Conservation (phyloP, 2,888 invertebrate genomes). For the Ophion ventricosus region DNA sequence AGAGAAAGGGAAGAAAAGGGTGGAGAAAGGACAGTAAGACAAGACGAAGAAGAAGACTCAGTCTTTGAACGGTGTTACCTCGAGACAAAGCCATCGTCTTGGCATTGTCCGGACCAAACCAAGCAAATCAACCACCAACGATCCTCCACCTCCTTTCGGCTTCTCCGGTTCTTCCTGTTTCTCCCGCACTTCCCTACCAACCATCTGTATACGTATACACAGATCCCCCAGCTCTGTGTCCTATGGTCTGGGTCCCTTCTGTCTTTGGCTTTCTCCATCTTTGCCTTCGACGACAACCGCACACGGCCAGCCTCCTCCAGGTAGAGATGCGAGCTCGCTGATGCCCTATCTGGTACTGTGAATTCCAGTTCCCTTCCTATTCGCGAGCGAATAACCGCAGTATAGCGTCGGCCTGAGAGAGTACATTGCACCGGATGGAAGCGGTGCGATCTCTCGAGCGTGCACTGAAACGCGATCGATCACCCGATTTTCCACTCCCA, state of each 20-base stretch:
- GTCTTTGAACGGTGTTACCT: constrained; percentile 78
- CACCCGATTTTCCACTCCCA: constrained; percentile 44
- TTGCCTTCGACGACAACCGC: constrained; percentile 51
- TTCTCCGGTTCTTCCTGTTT: constrained; percentile 53
- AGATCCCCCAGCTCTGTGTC: constrained; percentile 3
- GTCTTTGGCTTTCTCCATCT: constrained; percentile 56
- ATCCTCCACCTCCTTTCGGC: constrained; percentile 51
- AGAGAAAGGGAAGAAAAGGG: constrained; percentile 24
- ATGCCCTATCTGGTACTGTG: constrained; percentile 38
- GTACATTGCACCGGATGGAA: constrained; percentile 44
- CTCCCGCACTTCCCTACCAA: constrained; percentile 36
- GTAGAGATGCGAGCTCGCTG: constrained; percentile 22
- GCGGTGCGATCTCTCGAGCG: constrained; percentile 39
- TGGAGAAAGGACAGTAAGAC: constrained; percentile 30
- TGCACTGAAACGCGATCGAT: constrained; percentile 55
- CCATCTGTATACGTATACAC: constrained; percentile 28
- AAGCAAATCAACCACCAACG: constrained; percentile 80
- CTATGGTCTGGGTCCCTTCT: constrained; percentile 31
- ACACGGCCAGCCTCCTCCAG: constrained; percentile 54
- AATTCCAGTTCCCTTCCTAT: constrained; percentile 51
- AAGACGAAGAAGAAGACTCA: constrained; percentile 65
- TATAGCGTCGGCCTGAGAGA: constrained; percentile 45
- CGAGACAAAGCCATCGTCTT: constrained; percentile 80
- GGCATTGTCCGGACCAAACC: constrained; percentile 79
- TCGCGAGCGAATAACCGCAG: constrained; percentile 39